Conservation (phyloP, 2,888 invertebrate species). For the Plebejus argus region DNA sequence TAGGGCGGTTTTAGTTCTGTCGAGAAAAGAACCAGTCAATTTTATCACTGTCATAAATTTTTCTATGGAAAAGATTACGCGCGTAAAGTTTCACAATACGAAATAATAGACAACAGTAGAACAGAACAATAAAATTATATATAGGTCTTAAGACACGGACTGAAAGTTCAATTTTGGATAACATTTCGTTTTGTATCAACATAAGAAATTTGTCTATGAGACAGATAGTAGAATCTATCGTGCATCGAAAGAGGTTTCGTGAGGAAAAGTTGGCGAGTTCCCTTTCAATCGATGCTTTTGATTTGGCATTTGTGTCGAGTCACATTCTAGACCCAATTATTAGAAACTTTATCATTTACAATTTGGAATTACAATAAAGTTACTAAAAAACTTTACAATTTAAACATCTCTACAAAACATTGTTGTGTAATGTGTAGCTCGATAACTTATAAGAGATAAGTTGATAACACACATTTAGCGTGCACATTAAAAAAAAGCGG, state of each 20-base stretch:
- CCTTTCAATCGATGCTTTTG: conserved; percentile 69
- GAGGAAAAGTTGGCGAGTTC: conserved; percentile 65
- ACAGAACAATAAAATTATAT: background rate
- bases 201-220: conserved; percentile 44
- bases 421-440: background rate
- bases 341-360: conserved; percentile 46
- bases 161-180: conserved; percentile 49
- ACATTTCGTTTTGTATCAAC: conserved; percentile 29
- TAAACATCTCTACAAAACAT: background rate
- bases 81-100: conserved; percentile 38
- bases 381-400: background rate
- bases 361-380: background rate
- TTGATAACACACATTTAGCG: too few species aligned
- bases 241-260: conserved; percentile 66
- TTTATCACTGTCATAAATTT: conserved; percentile 76
- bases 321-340: conserved; percentile 63
- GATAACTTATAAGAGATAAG: too few species aligned
- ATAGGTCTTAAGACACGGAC: conserved; percentile 39
- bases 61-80: conserved; percentile 58
- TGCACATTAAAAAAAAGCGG: too few species aligned
- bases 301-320: conserved; percentile 53
- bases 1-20: conserved; percentile 55
- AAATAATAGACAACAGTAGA: background rate
- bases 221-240: conserved; percentile 73
- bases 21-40: conserved; percentile 48